Evolutionary conservation across 2,888 invertebrate species (phyloP), one percentile per base, ranked within the genome.

Genomic region (Biston betularia): DNA sequence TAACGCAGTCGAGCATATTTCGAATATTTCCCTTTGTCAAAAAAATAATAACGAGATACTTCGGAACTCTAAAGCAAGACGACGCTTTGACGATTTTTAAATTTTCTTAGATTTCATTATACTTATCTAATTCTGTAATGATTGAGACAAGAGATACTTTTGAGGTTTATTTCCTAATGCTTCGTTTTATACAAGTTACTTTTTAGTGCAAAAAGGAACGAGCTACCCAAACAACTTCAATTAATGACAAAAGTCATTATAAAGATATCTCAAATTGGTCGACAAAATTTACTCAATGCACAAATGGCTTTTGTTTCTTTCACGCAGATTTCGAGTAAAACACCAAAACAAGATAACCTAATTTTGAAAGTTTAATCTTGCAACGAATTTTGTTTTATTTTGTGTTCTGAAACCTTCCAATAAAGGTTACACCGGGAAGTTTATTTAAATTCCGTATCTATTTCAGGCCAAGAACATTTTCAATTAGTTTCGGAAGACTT

Each of bases 401-500:
- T 59, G 40, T 55, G 35, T 68, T 65, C 12, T 10, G 34, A 34
- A 50, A 12, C 46, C 55, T 49, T n/a, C 15, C 48, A n/a, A 42
- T 33, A 12, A 59, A 49, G 42, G 34, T 66, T 69, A 48, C 44
- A 45, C 38, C 40, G 9, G 53, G 62, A 58, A 53, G 24, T 57
- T 73, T 60, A 66, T 73, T 73, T 50, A 75, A 72, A 68, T 58
- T 35, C 61, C 46, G 46, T 62, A 71, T 75, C 70, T 71, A 68
- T 91, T 92, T 75, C 90, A 94, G 94, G 93, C 85, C 94, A 94
- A 82, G 94, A 94, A 81, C 92, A 93, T 85, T 94, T 94, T 78
- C 94, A 94, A 87, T 86, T 93, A 87, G 92, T 91, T 68, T 92
- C 94, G 55, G 94, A 93, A 79, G 94, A 94, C 78, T 83, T 92